Percentiles rank a stretch among this genome's conserved stretches.
phyloP scores from a whole-genome alignment of 2,113 vertebrate species.

The Anolis sagrei region DNA sequence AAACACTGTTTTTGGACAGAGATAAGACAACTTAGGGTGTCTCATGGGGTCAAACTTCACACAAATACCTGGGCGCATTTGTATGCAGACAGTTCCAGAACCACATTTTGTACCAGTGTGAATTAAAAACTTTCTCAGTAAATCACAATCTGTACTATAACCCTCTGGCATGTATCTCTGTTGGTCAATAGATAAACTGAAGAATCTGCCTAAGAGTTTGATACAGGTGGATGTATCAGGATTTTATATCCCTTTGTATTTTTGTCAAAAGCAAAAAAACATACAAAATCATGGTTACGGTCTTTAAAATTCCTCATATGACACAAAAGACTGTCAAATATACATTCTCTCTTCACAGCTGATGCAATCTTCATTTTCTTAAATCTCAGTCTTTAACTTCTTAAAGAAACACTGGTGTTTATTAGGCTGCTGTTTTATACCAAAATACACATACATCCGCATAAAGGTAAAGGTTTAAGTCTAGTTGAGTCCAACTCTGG shows the following conservation, averaged over 20 bases:
- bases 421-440: not conserved
- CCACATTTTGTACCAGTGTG: not conserved
- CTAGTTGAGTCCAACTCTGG: too few relatives aligned
- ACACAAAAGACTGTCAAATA: not conserved
- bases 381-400: not conserved
- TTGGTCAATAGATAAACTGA: not conserved
- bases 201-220: not conserved
- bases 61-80: too few relatives aligned
- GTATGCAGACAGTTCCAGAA: not conserved
- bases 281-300: not conserved
- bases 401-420: too few relatives aligned
- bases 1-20: too few relatives aligned
- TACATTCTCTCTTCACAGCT: not conserved
- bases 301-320: not conserved
- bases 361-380: not conserved
- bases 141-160: not conserved
- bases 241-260: not conserved
- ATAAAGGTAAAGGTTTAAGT: too few relatives aligned
- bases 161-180: not conserved
- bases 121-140: not conserved
- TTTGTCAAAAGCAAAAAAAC: not conserved
- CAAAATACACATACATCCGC: too few relatives aligned
- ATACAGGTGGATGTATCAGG: not conserved
- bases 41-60: too few relatives aligned
- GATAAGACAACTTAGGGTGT: too few relatives aligned